Conservation (phyloP, 2,797 vertebrate species). For the Adelosebastes latens region DNA sequence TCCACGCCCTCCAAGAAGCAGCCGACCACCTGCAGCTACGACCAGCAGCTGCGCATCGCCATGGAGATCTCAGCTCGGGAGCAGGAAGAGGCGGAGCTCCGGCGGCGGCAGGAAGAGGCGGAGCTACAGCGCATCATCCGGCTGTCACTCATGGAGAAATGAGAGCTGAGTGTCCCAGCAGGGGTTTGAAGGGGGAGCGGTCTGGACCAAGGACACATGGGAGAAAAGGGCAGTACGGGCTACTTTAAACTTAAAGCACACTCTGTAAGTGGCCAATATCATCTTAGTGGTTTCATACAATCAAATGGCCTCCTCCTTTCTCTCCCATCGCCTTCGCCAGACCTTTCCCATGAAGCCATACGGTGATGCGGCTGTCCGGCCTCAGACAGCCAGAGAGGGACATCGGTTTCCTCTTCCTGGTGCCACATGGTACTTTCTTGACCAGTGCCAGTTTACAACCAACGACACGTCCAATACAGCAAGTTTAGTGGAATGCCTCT, state of each 20-base stretch:
- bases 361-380: not conserved
- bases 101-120: slow-evolving; percentile 90
- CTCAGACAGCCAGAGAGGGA: slow-evolving; percentile 32
- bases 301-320: not conserved
- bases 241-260: slow-evolving; percentile 40
- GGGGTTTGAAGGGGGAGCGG: slow-evolving; percentile 33
- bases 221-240: slow-evolving; percentile 14
- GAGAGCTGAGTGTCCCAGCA: slow-evolving; percentile 37
- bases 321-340: slow-evolving; percentile 42
- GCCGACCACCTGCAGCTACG: slow-evolving; percentile 83
- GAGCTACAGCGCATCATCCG: slow-evolving; percentile 94
- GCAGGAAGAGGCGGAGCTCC: slow-evolving; percentile 89
- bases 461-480: slow-evolving; percentile 48
- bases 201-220: slow-evolving; percentile 32
- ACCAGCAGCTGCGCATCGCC: slow-evolving; percentile 92
- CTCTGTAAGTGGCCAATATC: slow-evolving; percentile 7
- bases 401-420: slow-evolving; percentile 19
- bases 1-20: slow-evolving; percentile 80
- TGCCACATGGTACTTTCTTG: slow-evolving; percentile 51
- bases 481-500: slow-evolving; percentile 47
- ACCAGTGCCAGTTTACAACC: slow-evolving; percentile 80
- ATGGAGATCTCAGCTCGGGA: slow-evolving; percentile 94
- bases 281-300: not conserved
- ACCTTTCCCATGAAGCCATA: slow-evolving; percentile 57
- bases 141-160: slow-evolving; percentile 96